These are phyloP conservation scores for Halcyon malimbica DNA, from an alignment of 2,113 vertebrate genomes.

Conservation along the genomic window DNA sequence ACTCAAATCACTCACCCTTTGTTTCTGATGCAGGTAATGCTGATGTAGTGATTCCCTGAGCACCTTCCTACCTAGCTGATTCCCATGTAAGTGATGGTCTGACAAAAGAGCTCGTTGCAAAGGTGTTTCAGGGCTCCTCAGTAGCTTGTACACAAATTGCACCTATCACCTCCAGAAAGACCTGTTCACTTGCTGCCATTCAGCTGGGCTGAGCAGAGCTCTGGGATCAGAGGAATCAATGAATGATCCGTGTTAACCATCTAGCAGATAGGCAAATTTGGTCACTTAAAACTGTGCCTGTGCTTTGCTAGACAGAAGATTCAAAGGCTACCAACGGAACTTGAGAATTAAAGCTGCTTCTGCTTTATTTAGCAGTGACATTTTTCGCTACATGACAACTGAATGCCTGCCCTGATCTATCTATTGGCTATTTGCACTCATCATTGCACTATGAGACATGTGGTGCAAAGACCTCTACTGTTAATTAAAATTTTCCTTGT, in stretches of 20 bases:
- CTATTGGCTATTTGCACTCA: background rate
- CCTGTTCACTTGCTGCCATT: background rate
- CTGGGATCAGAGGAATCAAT: background rate
- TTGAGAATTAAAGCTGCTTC: background rate
- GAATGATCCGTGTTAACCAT: background rate
- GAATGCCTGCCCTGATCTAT: background rate
- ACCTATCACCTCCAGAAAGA: background rate
- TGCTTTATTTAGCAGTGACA: background rate
- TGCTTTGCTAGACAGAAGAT: background rate
- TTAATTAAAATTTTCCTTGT: background rate
- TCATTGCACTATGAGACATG: background rate
- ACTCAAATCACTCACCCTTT: background rate
- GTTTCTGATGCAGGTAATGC: background rate
- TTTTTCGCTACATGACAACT: background rate
- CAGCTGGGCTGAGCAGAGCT: background rate
- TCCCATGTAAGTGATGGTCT: background rate
- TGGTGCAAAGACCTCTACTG: background rate
- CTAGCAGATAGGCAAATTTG: background rate
- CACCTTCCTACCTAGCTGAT: background rate
- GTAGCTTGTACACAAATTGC: background rate
- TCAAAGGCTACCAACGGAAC: background rate
- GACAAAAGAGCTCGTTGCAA: background rate
- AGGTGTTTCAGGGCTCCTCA: background rate
- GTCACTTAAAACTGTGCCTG: background rate
- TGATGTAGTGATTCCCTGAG: background rate